phyloP scores from a whole-genome alignment of 2,888 invertebrate species.

The Sphinx pinastri region DNA sequence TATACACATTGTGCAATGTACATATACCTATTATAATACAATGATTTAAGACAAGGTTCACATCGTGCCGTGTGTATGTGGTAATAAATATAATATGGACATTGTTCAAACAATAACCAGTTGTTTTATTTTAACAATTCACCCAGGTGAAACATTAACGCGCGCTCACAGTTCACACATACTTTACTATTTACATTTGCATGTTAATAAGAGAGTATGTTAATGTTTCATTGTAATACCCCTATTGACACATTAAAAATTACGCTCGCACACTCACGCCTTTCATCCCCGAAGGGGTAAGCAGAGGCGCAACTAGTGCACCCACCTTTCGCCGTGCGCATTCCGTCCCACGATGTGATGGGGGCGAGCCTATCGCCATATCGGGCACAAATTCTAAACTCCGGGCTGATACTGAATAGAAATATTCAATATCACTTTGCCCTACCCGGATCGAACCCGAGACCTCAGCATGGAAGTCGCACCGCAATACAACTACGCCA shows the following conservation, averaged over 20 bases:
- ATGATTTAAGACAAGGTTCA: slow-evolving; percentile 94
- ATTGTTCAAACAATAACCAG: slow-evolving; percentile 90
- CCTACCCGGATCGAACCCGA: no score
- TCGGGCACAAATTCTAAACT: no score
- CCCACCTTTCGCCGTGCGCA: no score
- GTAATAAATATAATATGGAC: slow-evolving; percentile 94
- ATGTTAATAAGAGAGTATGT: not conserved
- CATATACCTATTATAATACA: slow-evolving; percentile 88
- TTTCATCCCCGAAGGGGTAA: no score
- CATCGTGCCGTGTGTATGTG: slow-evolving; percentile 96
- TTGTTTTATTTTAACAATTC: slow-evolving; percentile 72
- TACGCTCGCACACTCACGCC: no score
- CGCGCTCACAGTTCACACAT: not conserved
- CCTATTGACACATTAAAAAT: not conserved
- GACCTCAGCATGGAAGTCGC: no score
- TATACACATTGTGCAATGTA: slow-evolving; percentile 89
- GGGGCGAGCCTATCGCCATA: no score
- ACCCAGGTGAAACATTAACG: not conserved
- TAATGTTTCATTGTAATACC: slow-evolving; percentile 7
- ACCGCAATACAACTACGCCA: no score
- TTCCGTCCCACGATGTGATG: no score
- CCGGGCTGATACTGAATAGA: no score
- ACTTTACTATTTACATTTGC: not conserved
- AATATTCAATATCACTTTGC: no score
- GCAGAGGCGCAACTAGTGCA: no score